Conservation (phyloP, 2,888 invertebrate species). For the Drosophila nigricruria region DNA sequence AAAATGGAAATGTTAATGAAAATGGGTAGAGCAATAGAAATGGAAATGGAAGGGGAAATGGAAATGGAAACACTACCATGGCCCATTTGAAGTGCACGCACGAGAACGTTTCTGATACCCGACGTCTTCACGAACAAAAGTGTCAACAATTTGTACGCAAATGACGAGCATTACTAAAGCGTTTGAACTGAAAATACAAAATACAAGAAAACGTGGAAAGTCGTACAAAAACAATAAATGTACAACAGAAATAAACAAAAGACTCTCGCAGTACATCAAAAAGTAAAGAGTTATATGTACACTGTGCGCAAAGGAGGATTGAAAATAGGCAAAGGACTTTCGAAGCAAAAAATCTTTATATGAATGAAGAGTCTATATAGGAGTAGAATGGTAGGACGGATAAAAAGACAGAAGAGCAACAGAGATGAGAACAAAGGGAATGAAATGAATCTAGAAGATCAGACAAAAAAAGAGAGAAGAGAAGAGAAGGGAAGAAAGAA, state of each 20-base stretch:
- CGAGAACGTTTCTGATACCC: slow-evolving; percentile 52
- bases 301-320: slow-evolving; percentile 19
- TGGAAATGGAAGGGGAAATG: background rate
- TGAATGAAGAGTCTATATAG: too few species aligned
- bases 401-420: too few species aligned
- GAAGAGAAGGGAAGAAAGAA: too few species aligned
- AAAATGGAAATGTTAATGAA: slow-evolving; percentile 12
- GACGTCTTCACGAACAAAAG: slow-evolving; percentile 50
- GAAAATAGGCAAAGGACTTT: background rate
- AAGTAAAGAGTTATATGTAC: slow-evolving; percentile 15
- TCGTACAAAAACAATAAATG: slow-evolving; percentile 22
- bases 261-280: slow-evolving; percentile 43
- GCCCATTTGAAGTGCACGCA: slow-evolving; percentile 69
- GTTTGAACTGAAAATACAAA: slow-evolving; percentile 47
- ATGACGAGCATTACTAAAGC: slow-evolving; percentile 63
- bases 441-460: too few species aligned
- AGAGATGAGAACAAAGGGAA: too few species aligned
- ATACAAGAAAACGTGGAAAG: slow-evolving; percentile 43
- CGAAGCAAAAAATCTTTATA: too few species aligned
- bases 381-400: too few species aligned
- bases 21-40: slow-evolving; percentile 1
- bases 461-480: too few species aligned
- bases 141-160: slow-evolving; percentile 77
- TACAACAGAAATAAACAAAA: slow-evolving; percentile 1
- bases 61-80: slow-evolving; percentile 19